Evolutionary conservation across 2,113 vertebrate species (phyloP).

Genomic region (Triplophysa dalaica): DNA sequence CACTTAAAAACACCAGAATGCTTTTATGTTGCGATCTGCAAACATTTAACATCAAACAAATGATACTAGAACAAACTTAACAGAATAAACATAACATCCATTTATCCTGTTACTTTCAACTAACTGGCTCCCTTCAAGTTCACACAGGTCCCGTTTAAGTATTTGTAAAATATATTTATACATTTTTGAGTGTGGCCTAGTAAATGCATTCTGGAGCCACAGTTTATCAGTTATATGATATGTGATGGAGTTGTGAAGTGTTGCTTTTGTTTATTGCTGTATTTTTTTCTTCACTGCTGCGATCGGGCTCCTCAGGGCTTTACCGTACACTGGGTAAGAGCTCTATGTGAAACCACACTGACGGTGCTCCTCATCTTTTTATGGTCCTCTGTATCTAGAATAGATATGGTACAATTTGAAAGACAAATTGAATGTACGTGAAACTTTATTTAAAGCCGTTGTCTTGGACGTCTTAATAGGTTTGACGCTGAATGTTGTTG

Average conservation of each 20-base stretch:
- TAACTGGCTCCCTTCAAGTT: too few species aligned
- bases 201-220: too few species aligned
- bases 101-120: too few species aligned
- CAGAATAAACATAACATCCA: too few species aligned
- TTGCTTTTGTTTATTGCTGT: conserved; percentile 45
- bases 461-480: background rate
- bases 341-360: background rate
- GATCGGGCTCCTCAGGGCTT: conserved; percentile 48
- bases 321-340: conserved; percentile 57
- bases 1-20: too few species aligned
- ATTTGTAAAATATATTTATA: too few species aligned
- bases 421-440: background rate
- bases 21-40: too few species aligned
- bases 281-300: conserved; percentile 26
- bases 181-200: too few species aligned
- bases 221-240: too few species aligned
- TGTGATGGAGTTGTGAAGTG: background rate
- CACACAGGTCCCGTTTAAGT: too few species aligned
- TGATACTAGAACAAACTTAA: too few species aligned
- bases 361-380: background rate
- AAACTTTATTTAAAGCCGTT: conserved; percentile 1
- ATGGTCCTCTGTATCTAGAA: conserved; percentile 6
- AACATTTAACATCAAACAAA: too few species aligned
- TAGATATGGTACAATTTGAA: background rate
- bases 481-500: background rate